phyloP scores from a whole-genome alignment of 2,888 invertebrate species.

The Serrognathus titanus region DNA sequence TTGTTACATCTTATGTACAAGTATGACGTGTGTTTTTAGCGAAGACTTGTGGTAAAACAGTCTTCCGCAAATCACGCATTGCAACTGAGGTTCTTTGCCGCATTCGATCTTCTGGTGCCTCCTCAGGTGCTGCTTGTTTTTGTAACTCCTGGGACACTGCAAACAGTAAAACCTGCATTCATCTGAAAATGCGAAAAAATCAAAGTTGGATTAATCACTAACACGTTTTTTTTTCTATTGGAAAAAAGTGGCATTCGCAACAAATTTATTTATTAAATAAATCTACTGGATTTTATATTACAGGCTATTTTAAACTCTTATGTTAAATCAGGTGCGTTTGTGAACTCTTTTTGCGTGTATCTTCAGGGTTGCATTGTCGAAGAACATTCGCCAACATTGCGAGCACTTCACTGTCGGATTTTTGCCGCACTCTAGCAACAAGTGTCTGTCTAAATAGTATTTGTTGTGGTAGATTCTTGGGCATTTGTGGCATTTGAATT shows the following conservation, averaged over 20 bases:
- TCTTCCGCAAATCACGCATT: conserved; percentile 49
- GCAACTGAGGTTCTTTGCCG: conserved; percentile 53
- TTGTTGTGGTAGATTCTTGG: conserved; percentile 15
- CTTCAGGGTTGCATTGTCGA: conserved; percentile 3
- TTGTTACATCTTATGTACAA: not conserved
- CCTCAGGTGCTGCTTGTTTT: conserved; percentile 53
- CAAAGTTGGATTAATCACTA: too few relatives aligned
- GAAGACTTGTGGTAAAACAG: conserved; percentile 17
- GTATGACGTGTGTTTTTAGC: conserved; percentile 4
- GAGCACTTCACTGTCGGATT: conserved; percentile 7
- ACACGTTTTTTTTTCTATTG: too few relatives aligned
- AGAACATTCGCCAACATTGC: conserved; percentile 7
- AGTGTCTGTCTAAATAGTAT: conserved; percentile 12
- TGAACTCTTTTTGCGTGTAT: not conserved
- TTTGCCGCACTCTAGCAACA: conserved; percentile 18
- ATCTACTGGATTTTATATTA: too few relatives aligned
- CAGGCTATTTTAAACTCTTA: too few relatives aligned
- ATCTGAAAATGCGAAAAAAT: not conserved
- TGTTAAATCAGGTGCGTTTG: not conserved
- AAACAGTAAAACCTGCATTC: conserved; percentile 40
- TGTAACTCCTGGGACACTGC: conserved; percentile 53
- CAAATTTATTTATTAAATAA: too few relatives aligned
- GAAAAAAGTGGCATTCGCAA: too few relatives aligned
- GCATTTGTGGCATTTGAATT: conserved; percentile 16
- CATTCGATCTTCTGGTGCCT: conserved; percentile 56